Conservation (phyloP, 2,888 invertebrate genomes). For the Metallyticus violacea region DNA sequence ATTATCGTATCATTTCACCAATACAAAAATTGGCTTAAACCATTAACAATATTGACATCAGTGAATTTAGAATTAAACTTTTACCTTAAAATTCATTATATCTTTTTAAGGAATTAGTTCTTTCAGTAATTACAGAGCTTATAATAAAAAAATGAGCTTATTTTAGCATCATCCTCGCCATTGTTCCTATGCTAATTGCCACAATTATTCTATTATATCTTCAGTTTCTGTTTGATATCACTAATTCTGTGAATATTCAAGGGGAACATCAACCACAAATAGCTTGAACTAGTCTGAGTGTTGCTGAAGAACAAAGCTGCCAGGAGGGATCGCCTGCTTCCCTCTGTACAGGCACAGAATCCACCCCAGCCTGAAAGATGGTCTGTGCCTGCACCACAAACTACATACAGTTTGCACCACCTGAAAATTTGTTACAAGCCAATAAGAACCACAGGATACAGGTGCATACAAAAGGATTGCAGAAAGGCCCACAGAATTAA, state of each 20-base stretch:
- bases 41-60: too few relatives aligned
- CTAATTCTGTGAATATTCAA: not conserved
- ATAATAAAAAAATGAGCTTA: too few relatives aligned
- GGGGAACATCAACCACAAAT: not conserved
- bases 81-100: too few relatives aligned
- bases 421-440: slow-evolving; percentile 60
- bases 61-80: too few relatives aligned
- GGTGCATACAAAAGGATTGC: not conserved
- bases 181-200: not conserved
- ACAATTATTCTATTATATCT: not conserved
- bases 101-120: too few relatives aligned
- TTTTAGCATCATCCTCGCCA: not conserved
- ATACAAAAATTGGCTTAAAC: too few relatives aligned
- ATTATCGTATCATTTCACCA: too few relatives aligned
- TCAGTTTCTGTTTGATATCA: not conserved
- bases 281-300: not conserved
- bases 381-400: slow-evolving; percentile 52
- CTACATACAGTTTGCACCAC: slow-evolving; percentile 43
- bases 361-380: slow-evolving; percentile 52
- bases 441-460: slow-evolving; percentile 6
- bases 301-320: not conserved
- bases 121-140: too few relatives aligned
- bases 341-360: slow-evolving; percentile 53
- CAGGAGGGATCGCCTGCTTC: not conserved
- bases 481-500: not conserved